Base-by-base conservation (phyloP, 2,888 invertebrate species). In the Parochlus steinenii region DNA sequence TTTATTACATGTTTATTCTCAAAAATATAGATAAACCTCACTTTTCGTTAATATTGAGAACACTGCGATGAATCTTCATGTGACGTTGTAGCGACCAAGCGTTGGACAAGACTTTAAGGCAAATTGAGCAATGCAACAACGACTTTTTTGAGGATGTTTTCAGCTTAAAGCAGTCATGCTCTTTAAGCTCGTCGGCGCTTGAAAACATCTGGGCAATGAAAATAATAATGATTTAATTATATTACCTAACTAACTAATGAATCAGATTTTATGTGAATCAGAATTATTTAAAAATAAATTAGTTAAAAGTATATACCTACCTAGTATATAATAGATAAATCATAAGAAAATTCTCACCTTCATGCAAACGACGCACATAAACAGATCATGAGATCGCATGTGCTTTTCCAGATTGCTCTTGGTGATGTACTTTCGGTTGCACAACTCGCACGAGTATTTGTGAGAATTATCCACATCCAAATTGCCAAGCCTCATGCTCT, bases 391-490 rank as follows among this genome's bases (percentile, higher is more conserved):
- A 39, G 24, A 44, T 33, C 41, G 35, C 20, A 46, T 37, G 39
- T 49, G 49, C 26, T 42, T 43, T 32, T 44, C 39, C 3, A 47
- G 40, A 33, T 44, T 45, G 5, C 40, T 32, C 15, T 42, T 42
- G 7, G 43, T 41, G 15, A 42, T 42, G 32, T 47, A 48, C 11
- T 38, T 38, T 28, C 41, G 40, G 7, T 42, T 35, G 25, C 49
- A 49, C 6, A 42, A 33, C 24, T 43, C 40, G 35, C 49, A 49
- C 5, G 33, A 25, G 28, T 37, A 41, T 8, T 29, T 35, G 20
- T 34, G 38, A 22, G 40, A 34, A 18, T 38, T 32, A 24, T 31
- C 31, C 18, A 30, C 36, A 17, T 23, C 15, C 29, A 36, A 24
- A 18, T 36, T 30, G n/a, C 30, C 30, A 17, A 36, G 30, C 14